These are phyloP conservation scores for Dallia pectoralis DNA, from an alignment of 2,797 vertebrate genomes.

Conservation along the genomic window DNA sequence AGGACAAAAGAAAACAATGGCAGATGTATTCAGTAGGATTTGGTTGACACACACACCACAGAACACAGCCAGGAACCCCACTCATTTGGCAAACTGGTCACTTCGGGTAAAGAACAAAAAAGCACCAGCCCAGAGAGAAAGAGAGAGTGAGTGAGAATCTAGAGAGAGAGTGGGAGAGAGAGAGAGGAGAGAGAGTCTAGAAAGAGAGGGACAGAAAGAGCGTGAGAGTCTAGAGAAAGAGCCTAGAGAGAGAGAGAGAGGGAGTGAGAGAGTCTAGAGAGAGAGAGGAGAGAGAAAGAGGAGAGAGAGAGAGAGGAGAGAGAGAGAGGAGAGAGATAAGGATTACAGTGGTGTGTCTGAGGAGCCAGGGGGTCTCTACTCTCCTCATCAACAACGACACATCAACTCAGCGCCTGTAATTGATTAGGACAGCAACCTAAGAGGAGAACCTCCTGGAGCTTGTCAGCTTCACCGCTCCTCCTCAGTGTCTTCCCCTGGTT, in stretches of 20 bases:
- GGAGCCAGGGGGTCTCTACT: not conserved
- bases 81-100: constrained; percentile 53
- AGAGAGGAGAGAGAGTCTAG: not conserved
- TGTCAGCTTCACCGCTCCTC: not conserved
- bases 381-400: constrained; percentile 26
- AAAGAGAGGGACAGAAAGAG: constrained; percentile 6
- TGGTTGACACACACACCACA: constrained; percentile 37
- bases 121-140: not conserved
- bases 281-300: not conserved
- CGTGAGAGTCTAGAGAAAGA: too few species aligned
- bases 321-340: not conserved
- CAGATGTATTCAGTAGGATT: constrained; percentile 46
- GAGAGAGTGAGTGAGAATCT: not conserved
- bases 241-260: too few species aligned
- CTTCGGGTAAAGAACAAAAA: too few species aligned
- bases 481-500: not conserved
- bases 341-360: not conserved
- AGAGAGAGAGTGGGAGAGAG: not conserved
- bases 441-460: not conserved
- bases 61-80: constrained; percentile 28
- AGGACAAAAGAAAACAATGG: constrained; percentile 23
- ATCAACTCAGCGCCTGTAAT: constrained; percentile 21
- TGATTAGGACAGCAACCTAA: constrained; percentile 25
- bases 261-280: not conserved
- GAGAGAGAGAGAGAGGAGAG: constrained; percentile 2